Conservation (phyloP, 1,140 invertebrate genomes). For the Lordiphosa mommai region DNA sequence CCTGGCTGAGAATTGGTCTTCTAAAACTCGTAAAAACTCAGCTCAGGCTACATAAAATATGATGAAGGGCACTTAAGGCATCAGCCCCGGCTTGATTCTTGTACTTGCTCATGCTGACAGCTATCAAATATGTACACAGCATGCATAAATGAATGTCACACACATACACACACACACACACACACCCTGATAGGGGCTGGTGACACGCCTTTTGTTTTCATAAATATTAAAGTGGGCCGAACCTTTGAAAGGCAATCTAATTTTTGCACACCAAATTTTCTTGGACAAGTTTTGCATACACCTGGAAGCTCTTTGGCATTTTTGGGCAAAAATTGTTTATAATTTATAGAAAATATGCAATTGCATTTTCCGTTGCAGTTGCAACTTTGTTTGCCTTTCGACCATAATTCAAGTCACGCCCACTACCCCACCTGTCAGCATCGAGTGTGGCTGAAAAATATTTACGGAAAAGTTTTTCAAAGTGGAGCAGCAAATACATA, state of each 20-base stretch:
- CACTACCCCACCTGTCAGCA: conserved; percentile 2
- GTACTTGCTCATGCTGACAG: conserved; percentile 44
- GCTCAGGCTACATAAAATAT: conserved; percentile 60
- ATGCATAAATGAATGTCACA: conserved; percentile 66
- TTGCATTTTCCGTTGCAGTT: conserved; percentile 25
- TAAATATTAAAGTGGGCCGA: conserved; percentile 68
- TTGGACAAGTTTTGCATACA: conserved; percentile 23
- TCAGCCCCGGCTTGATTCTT: conserved; percentile 28
- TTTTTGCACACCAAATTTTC: conserved; percentile 26
- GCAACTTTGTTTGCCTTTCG: conserved; percentile 12
- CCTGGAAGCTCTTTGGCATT: conserved; percentile 38
- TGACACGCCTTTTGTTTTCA: conserved; percentile 60
- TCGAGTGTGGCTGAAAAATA: conserved; percentile 18
- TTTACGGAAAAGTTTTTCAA: conserved; percentile 3
- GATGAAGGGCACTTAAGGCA: conserved; percentile 71
- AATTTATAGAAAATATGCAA: conserved; percentile 61
- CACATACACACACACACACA: conserved; percentile 21
- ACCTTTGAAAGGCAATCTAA: conserved; percentile 31
- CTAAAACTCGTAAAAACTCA: conserved; percentile 51
- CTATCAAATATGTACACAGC: conserved; percentile 69
- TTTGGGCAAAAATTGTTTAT: conserved; percentile 21
- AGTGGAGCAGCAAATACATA: conserved; percentile 2
- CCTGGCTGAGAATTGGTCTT: conserved; percentile 52
- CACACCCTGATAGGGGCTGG: conserved; percentile 7
- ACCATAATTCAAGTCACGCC: conserved; percentile 39